Conservation (phyloP, 2,888 invertebrate species). For the Polydrusus cervinus region DNA sequence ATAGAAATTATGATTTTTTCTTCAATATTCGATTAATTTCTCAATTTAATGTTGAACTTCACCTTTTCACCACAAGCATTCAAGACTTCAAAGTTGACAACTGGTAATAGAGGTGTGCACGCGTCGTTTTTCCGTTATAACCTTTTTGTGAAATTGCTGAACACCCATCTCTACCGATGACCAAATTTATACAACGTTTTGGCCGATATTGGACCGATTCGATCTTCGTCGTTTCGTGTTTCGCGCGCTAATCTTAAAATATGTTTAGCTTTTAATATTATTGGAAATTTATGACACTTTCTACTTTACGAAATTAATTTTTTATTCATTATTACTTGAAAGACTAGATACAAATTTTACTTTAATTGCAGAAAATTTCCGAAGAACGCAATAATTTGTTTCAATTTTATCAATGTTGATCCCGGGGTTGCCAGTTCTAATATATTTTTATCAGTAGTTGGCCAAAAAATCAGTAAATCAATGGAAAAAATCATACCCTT, state of each 20-base stretch:
- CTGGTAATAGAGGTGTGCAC: slow-evolving; percentile 9
- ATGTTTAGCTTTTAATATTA: neutral
- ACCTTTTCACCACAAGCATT: slow-evolving; percentile 22
- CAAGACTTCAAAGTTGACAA: slow-evolving; percentile 34
- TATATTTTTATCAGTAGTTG: too few species aligned
- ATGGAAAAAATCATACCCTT: too few species aligned
- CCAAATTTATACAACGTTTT: slow-evolving; percentile 26
- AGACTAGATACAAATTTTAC: too few species aligned
- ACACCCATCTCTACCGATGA: slow-evolving; percentile 23
- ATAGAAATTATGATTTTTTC: slow-evolving; percentile 25
- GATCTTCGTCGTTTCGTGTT: neutral
- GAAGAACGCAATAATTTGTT: too few species aligned
- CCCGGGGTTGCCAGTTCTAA: too few species aligned
- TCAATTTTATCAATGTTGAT: too few species aligned
- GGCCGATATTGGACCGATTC: neutral
- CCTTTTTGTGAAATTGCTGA: neutral
- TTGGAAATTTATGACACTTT: too few species aligned
- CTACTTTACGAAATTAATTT: too few species aligned
- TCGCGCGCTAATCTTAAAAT: neutral
- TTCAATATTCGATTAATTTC: slow-evolving; percentile 17
- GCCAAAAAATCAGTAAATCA: too few species aligned
- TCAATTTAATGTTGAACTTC: slow-evolving; percentile 30
- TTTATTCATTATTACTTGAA: too few species aligned
- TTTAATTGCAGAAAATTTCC: too few species aligned
- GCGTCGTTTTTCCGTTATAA: neutral